Evolutionary conservation across 2,113 vertebrate species (phyloP).

Genomic region (Macquaria ambigua): DNA sequence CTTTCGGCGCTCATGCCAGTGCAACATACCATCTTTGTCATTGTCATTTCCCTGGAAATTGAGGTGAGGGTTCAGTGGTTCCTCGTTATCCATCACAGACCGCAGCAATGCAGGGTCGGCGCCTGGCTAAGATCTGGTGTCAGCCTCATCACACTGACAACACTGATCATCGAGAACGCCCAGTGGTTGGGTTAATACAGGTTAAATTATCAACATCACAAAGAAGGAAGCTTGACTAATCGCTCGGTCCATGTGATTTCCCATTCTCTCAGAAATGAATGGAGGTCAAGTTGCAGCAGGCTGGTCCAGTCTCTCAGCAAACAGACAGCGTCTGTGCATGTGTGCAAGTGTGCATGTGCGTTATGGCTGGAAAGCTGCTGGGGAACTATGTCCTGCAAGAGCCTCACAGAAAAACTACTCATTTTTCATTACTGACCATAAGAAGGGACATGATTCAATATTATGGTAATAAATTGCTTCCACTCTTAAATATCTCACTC

Average conservation of each 20-base stretch:
- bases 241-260: slow-evolving; percentile 36
- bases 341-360: slow-evolving; percentile 20
- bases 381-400: slow-evolving; percentile 36
- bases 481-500: slow-evolving; percentile 63
- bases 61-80: slow-evolving; percentile 73
- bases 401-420: slow-evolving; percentile 38
- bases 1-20: slow-evolving; percentile 30
- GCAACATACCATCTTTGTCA: slow-evolving; percentile 67
- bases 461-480: slow-evolving; percentile 66
- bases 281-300: slow-evolving; percentile 42
- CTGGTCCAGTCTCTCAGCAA: slow-evolving; percentile 35
- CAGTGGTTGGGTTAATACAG: slow-evolving; percentile 62
- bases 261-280: slow-evolving; percentile 53
- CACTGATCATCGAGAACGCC: slow-evolving; percentile 21
- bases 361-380: slow-evolving; percentile 2
- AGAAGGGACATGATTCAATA: slow-evolving; percentile 70
- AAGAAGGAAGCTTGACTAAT: slow-evolving; percentile 55
- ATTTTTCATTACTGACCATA: slow-evolving; percentile 68
- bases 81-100: slow-evolving; percentile 44
- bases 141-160: slow-evolving; percentile 39
- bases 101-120: slow-evolving; percentile 23
- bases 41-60: slow-evolving; percentile 73
- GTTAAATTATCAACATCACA: slow-evolving; percentile 63
- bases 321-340: background rate
- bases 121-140: slow-evolving; percentile 4